Conservation (phyloP, 2,888 invertebrate species). For the Agrochola lota region DNA sequence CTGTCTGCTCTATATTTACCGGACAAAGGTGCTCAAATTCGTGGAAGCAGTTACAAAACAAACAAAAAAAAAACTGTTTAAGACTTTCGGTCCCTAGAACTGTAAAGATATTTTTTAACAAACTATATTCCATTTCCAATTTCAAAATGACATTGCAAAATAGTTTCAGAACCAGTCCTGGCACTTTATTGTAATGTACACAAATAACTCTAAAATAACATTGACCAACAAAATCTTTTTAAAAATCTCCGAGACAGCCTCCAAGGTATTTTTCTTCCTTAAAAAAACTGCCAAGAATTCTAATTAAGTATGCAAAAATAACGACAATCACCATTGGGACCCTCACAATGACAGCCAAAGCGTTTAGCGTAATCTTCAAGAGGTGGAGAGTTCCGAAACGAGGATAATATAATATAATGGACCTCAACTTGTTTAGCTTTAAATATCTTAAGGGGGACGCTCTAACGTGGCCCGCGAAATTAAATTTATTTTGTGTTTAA, state of each 20-base stretch:
- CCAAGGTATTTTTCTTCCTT: constrained; percentile 22
- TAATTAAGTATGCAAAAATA: constrained; percentile 72
- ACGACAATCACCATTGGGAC: constrained; percentile 66
- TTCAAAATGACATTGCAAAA: not conserved
- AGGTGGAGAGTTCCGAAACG: constrained; percentile 45
- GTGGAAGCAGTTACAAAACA: too few relatives aligned
- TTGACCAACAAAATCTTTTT: constrained; percentile 24
- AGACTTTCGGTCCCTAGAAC: too few relatives aligned
- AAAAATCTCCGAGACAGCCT: constrained; percentile 16
- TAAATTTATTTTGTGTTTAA: not conserved
- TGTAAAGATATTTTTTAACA: too few relatives aligned
- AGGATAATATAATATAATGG: constrained; percentile 66
- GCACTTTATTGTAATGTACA: not conserved
- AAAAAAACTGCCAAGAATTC: constrained; percentile 34
- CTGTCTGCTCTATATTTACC: not conserved
- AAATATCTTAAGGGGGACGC: constrained; percentile 37
- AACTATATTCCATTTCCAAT: not conserved
- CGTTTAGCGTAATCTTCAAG: constrained; percentile 69
- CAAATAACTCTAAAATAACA: constrained; percentile 13
- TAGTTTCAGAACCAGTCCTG: not conserved
- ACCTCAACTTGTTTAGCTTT: constrained; percentile 58
- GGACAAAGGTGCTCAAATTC: too few relatives aligned
- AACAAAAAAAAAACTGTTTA: too few relatives aligned
- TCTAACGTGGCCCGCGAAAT: not conserved
- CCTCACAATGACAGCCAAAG: constrained; percentile 66